Conservation (phyloP, 2,113 vertebrate species). For the Pluvialis apricaria region DNA sequence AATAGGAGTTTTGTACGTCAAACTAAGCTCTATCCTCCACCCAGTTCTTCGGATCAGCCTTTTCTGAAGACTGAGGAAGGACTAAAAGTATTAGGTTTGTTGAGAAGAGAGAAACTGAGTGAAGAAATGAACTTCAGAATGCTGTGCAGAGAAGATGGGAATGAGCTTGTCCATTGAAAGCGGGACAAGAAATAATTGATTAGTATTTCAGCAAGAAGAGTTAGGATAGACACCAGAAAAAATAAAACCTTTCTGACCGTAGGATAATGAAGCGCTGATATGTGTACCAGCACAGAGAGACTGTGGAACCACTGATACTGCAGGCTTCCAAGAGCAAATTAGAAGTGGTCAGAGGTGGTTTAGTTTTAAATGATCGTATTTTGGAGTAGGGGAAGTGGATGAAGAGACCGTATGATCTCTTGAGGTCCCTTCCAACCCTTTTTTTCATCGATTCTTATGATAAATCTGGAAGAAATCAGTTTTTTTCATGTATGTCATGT, state of each 20-base stretch:
- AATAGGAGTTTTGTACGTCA: not conserved
- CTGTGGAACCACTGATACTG: not conserved
- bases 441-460: not conserved
- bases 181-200: not conserved
- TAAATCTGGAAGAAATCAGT: not conserved
- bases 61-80: not conserved
- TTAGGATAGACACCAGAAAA: not conserved
- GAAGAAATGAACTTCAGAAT: not conserved
- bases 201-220: not conserved
- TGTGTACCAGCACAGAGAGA: not conserved
- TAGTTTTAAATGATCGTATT: not conserved
- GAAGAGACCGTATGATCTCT: not conserved
- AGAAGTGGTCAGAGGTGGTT: not conserved
- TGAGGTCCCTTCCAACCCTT: not conserved
- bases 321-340: not conserved
- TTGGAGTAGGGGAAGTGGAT: not conserved
- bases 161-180: not conserved
- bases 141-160: not conserved
- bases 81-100: not conserved
- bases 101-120: not conserved
- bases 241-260: not conserved
- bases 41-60: not conserved
- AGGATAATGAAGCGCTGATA: not conserved
- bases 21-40: not conserved
- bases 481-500: not conserved